A percentile compares a stretch with the other conserved stretches of the same genome.
These are phyloP conservation scores for Herminia tarsipennalis DNA, from an alignment of 2,888 invertebrate species.

Conservation along the genomic window DNA sequence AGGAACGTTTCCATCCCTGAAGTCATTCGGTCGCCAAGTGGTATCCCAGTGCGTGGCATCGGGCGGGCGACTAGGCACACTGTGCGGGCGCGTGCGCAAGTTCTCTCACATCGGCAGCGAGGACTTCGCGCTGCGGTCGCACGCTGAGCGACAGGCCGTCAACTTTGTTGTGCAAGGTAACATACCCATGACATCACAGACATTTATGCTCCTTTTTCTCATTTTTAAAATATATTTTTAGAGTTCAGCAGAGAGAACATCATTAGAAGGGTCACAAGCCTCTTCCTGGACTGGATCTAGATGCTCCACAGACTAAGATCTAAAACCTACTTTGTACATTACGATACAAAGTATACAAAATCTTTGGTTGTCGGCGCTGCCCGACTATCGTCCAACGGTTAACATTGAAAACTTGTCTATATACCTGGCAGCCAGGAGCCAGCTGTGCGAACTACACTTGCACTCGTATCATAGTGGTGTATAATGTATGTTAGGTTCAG, in stretches of 20 bases:
- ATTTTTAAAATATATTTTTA: too few relatives aligned
- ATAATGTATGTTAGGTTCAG: slow-evolving; percentile 61
- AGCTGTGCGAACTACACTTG: not conserved
- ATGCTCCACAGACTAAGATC: too few relatives aligned
- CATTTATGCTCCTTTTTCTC: not conserved
- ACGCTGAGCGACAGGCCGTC: slow-evolving; percentile 76
- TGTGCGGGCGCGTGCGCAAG: slow-evolving; percentile 62
- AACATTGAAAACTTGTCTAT: not conserved
- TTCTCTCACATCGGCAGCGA: slow-evolving; percentile 52
- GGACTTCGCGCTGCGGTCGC: slow-evolving; percentile 51
- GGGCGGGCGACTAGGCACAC: slow-evolving; percentile 58
- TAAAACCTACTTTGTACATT: not conserved
- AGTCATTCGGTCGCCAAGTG: slow-evolving; percentile 62
- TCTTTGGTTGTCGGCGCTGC: too few relatives aligned
- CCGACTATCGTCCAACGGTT: too few relatives aligned
- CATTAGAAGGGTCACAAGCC: too few relatives aligned
- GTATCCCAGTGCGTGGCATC: slow-evolving; percentile 50
- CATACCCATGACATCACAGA: too few relatives aligned
- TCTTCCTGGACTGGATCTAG: too few relatives aligned
- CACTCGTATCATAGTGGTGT: not conserved
- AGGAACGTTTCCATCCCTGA: slow-evolving; percentile 76
- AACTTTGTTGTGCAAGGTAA: slow-evolving; percentile 83
- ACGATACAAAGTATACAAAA: not conserved
- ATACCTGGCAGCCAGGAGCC: not conserved
- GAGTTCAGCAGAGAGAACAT: too few relatives aligned